phyloP scores from a whole-genome alignment of 2,113 vertebrate species.

The Cochlearius cochlearius region DNA sequence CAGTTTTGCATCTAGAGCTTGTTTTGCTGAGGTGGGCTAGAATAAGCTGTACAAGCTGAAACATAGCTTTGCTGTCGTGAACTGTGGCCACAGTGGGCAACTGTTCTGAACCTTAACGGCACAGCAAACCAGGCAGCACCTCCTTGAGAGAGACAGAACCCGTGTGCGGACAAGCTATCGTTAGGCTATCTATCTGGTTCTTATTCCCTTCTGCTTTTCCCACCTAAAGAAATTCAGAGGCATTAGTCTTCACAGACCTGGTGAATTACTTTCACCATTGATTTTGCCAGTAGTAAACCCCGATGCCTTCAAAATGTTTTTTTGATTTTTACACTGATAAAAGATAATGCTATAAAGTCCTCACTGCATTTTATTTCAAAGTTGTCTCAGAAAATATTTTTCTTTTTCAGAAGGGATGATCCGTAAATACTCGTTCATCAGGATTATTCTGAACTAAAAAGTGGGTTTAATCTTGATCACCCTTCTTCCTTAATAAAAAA shows the following conservation, averaged over 20 bases:
- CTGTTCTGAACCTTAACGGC: background rate
- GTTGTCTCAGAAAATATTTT: background rate
- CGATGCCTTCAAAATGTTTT: background rate
- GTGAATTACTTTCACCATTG: background rate
- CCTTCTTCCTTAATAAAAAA: background rate
- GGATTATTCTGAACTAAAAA: background rate
- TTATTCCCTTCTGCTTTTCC: background rate
- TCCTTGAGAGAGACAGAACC: background rate
- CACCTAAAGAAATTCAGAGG: background rate
- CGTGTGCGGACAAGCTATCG: background rate
- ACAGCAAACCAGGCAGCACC: background rate
- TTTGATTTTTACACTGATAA: background rate
- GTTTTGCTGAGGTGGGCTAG: background rate
- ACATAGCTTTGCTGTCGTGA: background rate
- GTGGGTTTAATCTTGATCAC: background rate
- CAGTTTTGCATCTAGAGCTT: background rate
- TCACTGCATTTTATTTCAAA: background rate
- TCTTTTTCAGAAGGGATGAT: background rate
- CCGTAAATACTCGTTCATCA: background rate
- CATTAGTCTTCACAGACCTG: background rate
- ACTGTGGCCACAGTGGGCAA: background rate
- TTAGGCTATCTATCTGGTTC: background rate
- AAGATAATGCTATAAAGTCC: background rate
- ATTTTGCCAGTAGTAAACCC: background rate
- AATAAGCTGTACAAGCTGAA: background rate